Evolutionary conservation across 2,797 vertebrate genomes (phyloP), one percentile per base, ranked within the genome.

Genomic region (Channallabes apus): DNA sequence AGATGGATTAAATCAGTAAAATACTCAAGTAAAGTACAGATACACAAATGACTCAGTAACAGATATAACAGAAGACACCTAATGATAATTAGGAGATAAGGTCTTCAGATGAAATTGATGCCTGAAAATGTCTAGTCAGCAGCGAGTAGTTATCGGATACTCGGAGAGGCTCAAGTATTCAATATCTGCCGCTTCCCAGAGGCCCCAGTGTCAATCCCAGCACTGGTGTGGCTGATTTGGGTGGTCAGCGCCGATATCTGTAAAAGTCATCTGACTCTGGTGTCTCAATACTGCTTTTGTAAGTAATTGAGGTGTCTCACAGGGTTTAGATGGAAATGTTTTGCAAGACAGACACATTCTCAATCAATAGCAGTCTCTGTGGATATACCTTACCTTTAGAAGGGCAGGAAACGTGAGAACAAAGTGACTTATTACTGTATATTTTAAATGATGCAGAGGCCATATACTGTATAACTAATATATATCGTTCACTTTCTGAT

Each of bases 191-290:
- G 5, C 4, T 75, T 75, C 82, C 82, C 69, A 29, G 29, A 73
- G 81, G 58, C 71, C 82, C 83, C 82, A 65, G 64, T 85, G 82
- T 86, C 83, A 80, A 82, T 82, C 83, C 35, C 82, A 38, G 73
- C 78, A 72, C 62, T 85, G 76, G 61, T 86, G 85, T 59, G 83
- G 80, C 77, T 82, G 82, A 76, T 86, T 83, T 88, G 83, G 82
- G 85, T 85, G 83, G 84, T 87, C 85, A 41, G 32, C 41, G 68
- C 78, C 22, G 85, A 86, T 62, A 72, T 51, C 83, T 83, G 75
- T 83, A 77, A 85, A 86, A 87, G 69, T 80, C 82, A 88, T 87
- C 71, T 82, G 83, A 82, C 79, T 89, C 86, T 9, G 64, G 15
- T 18, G 56, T 86, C 85, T 85, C 32, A 86, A 80, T 71, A 72